Evolutionary conservation across 2,888 invertebrate genomes (phyloP), one percentile per base, ranked within the genome.

Genomic region (Plagiodera versicolora): DNA sequence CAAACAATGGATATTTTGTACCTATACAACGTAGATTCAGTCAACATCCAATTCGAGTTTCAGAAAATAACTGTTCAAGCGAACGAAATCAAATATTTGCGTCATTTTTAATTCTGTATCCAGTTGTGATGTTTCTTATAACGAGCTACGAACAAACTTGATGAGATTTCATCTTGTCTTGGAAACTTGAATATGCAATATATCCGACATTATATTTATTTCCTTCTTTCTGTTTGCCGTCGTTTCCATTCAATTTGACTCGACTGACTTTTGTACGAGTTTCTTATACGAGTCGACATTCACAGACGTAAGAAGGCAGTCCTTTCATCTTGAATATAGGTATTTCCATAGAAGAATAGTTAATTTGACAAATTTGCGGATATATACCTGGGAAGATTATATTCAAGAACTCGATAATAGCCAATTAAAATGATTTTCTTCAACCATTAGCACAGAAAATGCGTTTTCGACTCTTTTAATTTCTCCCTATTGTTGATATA

Each of bases 121-220:
- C 39, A 39, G 39, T 39, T 11, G 8, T 32, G 14, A 53, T 53
- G 44, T 53, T 53, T 24, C 24, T 39, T 45, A 35, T 44, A 44
- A 45, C 53, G 44, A 53, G 53, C 24, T 19, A 24, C 53, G 39
- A 53, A 53, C 53, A 20, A 53, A 17, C 44, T 14, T 4, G 35
- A 35, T 32, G 51, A 32, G 19, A 20, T 20, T 20, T 14, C 19
- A 24, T 44, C 24, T 44, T 44, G n/a, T 39, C 54, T 24, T 16
- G 24, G 24, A 24, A 48, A 53, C 44, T 49, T 47, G 53, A 48
- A 54, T 53, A 58, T 58, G 56, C 55, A 58, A 61, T 61, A 61
- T 61, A 53, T 58, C 51, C 54, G 57, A 46, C 57, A 54, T 61
- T 58, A 44, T 61, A 61, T 61, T 61, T 61, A 58, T 61, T 54